phyloP scores from a whole-genome alignment of 2,113 vertebrate species.

The Ellobius talpinus region DNA sequence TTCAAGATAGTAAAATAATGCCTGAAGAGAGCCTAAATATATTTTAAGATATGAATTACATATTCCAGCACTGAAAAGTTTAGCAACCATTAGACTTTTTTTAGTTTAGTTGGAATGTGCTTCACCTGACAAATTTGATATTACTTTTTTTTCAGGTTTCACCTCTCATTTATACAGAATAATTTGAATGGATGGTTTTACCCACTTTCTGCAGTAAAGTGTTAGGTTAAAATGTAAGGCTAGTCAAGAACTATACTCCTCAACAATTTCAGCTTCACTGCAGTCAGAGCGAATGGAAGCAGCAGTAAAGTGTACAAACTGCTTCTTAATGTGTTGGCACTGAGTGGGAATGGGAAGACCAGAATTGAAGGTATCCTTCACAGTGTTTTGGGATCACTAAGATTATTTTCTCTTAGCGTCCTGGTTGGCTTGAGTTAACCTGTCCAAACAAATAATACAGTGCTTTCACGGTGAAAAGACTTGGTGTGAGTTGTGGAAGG shows the following conservation, averaged over 20 bases:
- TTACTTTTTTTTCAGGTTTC: not conserved
- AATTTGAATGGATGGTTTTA: slow-evolving; percentile 34
- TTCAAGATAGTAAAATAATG: not conserved
- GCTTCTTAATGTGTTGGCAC: not conserved
- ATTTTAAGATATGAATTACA: not conserved
- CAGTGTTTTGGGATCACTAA: not conserved
- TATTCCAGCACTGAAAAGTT: not conserved
- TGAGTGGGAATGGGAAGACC: not conserved
- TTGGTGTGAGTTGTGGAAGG: not conserved
- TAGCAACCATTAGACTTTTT: not conserved
- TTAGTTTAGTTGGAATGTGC: not conserved
- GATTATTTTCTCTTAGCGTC: slow-evolving; percentile 22
- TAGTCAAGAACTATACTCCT: not conserved
- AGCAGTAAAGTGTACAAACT: not conserved
- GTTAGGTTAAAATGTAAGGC: slow-evolving; percentile 43
- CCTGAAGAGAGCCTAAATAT: not conserved
- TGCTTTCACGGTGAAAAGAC: not conserved
- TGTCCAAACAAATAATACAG: not conserved
- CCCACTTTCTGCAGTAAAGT: not conserved
- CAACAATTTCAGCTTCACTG: not conserved
- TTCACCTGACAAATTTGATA: slow-evolving; percentile 52
- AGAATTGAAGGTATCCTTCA: not conserved
- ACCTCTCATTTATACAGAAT: slow-evolving; percentile 50
- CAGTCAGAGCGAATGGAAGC: too few species aligned
- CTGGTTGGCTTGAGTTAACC: not conserved